A percentile compares a stretch with the other conserved stretches of the same genome.
Evolutionary conservation across 2,113 vertebrate genomes (phyloP).

Genomic region (Aldabrachelys gigantea): DNA sequence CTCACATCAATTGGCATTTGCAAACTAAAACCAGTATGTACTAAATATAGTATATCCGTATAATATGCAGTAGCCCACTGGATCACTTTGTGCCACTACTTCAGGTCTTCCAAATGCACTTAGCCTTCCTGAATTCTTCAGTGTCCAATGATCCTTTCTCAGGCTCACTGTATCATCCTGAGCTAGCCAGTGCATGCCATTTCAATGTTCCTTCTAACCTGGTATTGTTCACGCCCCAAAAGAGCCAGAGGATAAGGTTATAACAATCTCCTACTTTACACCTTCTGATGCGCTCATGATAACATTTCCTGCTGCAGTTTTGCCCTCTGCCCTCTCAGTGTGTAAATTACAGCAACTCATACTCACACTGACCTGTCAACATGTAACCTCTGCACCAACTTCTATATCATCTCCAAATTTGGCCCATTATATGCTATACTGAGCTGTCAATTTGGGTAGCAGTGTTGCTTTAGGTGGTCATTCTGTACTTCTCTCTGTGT

Average conservation of each 20-base stretch:
- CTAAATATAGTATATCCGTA: too few relatives aligned
- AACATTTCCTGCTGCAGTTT: not conserved
- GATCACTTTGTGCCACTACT: too few relatives aligned
- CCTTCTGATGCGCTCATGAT: not conserved
- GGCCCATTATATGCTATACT: not conserved
- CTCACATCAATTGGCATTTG: too few relatives aligned
- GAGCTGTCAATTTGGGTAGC: not conserved
- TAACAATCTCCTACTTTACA: not conserved
- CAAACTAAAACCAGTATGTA: too few relatives aligned
- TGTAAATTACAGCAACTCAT: not conserved
- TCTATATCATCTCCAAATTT: not conserved
- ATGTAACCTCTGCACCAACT: not conserved
- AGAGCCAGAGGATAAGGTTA: not conserved
- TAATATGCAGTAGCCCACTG: too few relatives aligned
- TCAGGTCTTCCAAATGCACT: too few relatives aligned
- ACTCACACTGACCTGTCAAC: not conserved
- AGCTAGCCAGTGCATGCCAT: not conserved
- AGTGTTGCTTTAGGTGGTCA: not conserved
- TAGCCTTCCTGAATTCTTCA: not conserved
- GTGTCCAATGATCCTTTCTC: not conserved
- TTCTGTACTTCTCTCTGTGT: not conserved
- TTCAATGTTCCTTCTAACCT: not conserved
- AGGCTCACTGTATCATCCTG: not conserved
- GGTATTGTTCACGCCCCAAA: accelerated
- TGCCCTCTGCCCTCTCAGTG: not conserved